Evolutionary conservation across 2,113 vertebrate species (phyloP).

Genomic region (Phaethornis superciliosus): DNA sequence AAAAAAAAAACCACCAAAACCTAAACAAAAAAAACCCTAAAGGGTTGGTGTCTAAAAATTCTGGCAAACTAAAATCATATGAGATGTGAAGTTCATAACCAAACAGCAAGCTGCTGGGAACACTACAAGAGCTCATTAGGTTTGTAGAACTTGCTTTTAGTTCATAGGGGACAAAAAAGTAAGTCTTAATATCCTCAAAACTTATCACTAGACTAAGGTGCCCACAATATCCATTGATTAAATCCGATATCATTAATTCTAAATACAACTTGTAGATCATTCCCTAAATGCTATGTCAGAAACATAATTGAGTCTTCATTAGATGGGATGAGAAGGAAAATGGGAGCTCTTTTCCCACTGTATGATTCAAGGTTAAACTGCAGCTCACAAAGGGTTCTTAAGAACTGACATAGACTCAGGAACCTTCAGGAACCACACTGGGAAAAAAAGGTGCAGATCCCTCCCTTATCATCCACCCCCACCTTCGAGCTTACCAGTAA

Average conservation of each 20-base stretch:
- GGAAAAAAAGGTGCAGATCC: background rate
- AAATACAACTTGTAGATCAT: slow-evolving; percentile 24
- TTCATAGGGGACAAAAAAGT: background rate
- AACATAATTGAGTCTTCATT: slow-evolving; percentile 48
- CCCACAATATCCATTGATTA: slow-evolving; percentile 12
- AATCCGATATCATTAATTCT: slow-evolving; percentile 56
- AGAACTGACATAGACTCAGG: background rate
- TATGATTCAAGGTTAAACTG: slow-evolving; percentile 10
- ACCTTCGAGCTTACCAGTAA: background rate
- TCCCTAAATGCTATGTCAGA: slow-evolving; percentile 41
- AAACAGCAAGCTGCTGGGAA: background rate
- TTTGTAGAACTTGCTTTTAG: background rate
- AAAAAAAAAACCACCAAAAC: too few species aligned
- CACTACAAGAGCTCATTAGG: background rate
- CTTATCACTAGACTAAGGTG: background rate
- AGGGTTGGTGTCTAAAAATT: background rate
- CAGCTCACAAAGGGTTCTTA: background rate
- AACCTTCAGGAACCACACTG: background rate
- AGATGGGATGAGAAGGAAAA: slow-evolving; percentile 33
- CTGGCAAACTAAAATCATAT: background rate
- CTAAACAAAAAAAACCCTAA: too few species aligned
- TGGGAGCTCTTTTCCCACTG: background rate
- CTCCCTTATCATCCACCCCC: background rate
- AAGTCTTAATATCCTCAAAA: background rate
- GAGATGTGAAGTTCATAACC: fast-evolving